Evolutionary conservation across 2,113 vertebrate genomes (phyloP).

Genomic region (Oriolus oriolus): DNA sequence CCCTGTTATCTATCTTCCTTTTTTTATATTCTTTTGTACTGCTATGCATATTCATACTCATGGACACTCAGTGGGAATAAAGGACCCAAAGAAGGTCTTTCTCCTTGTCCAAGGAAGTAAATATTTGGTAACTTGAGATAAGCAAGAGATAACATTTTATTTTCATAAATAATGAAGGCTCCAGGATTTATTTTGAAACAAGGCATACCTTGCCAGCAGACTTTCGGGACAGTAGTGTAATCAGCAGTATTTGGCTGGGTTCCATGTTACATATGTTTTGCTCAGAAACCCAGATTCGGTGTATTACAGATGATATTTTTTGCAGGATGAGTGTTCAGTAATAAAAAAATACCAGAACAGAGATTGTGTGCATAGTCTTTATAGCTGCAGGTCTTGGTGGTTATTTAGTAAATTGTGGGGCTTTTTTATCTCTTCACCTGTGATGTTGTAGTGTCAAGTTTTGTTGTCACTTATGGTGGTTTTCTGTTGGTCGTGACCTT

Average conservation of each 20-base stretch:
- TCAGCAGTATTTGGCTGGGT: not conserved
- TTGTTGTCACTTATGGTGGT: not conserved
- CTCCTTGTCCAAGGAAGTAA: not conserved
- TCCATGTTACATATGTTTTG: not conserved
- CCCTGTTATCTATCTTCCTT: not conserved
- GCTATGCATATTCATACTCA: not conserved
- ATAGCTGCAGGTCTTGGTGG: not conserved
- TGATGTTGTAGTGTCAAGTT: not conserved
- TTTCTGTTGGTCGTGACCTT: conserved; percentile 5
- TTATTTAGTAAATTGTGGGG: not conserved
- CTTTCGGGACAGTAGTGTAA: not conserved
- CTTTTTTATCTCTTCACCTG: not conserved
- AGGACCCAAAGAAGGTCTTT: not conserved
- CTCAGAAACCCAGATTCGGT: not conserved
- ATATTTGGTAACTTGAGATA: not conserved
- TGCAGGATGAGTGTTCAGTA: not conserved
- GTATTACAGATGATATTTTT: not conserved
- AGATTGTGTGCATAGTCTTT: not conserved
- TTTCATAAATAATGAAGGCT: not conserved
- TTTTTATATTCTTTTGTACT: not conserved
- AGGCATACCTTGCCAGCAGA: not conserved
- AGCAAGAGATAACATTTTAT: not conserved
- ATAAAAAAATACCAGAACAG: not conserved
- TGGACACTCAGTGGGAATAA: not conserved
- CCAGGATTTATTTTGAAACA: not conserved